Conservation (phyloP, 1,140 invertebrate species). For the Brachionus manjavacas region DNA sequence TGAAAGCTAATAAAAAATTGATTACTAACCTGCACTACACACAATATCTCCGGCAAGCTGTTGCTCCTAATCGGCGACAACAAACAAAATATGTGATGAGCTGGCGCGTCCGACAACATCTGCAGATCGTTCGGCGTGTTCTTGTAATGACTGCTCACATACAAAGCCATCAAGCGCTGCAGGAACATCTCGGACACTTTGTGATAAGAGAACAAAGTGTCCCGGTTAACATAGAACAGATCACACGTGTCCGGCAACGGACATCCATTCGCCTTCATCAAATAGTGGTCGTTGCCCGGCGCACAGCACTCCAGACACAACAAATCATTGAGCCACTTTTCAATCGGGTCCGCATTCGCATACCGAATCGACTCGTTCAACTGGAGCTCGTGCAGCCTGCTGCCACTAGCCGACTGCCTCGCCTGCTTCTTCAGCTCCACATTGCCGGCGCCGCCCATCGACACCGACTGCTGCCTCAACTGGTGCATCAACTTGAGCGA, state of each 20-base stretch:
- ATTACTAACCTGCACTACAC: slow-evolving; percentile 68
- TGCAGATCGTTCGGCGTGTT: slow-evolving; percentile 98
- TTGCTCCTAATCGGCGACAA: slow-evolving; percentile 70
- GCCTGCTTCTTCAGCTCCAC: slow-evolving; percentile 49
- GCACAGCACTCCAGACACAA: slow-evolving; percentile 76
- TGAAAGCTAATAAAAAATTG: too few relatives aligned
- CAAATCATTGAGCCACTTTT: slow-evolving; percentile 83
- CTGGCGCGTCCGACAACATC: slow-evolving; percentile 95
- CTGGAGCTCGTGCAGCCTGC: slow-evolving; percentile 46
- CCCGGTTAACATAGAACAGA: slow-evolving; percentile 72
- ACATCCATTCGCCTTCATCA: slow-evolving; percentile 66
- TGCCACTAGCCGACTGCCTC: slow-evolving; percentile 50
- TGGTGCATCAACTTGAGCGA: slow-evolving; percentile 91
- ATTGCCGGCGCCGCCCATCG: slow-evolving; percentile 46
- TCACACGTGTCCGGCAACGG: slow-evolving; percentile 82
- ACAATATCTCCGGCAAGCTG: slow-evolving; percentile 78
- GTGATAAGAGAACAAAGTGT: slow-evolving; percentile 94
- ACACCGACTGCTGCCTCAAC: slow-evolving; percentile 65
- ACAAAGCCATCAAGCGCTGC: slow-evolving; percentile 82
- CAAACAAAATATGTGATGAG: slow-evolving; percentile 92
- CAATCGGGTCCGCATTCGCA: slow-evolving; percentile 76
- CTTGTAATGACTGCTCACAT: slow-evolving; percentile 96
- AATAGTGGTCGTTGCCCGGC: slow-evolving; percentile 23
- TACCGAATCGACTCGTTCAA: slow-evolving; percentile 94
- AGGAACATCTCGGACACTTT: slow-evolving; percentile 90